These are phyloP conservation scores for Dicyrtoma fusca DNA, from an alignment of 2,888 invertebrate species.

Conservation along the genomic window DNA sequence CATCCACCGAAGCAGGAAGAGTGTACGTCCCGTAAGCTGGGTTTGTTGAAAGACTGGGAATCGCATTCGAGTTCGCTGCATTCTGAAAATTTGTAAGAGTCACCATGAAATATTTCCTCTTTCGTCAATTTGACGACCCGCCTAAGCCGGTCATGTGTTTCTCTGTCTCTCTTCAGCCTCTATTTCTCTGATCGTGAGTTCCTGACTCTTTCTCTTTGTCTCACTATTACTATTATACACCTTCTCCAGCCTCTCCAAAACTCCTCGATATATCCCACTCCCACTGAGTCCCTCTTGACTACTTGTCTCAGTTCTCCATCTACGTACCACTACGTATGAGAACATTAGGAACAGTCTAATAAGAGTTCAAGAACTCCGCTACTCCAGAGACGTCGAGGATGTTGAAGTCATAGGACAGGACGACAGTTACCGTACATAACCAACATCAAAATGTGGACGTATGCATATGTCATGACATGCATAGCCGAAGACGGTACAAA, in stretches of 20 bases:
- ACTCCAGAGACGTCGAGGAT: too few relatives aligned
- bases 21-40: conserved; percentile 55
- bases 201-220: background rate
- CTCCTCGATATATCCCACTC: background rate
- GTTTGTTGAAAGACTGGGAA: conserved; percentile 55
- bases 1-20: conserved; percentile 56
- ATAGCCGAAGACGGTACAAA: background rate
- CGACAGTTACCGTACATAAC: background rate
- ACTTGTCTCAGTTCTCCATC: too few relatives aligned
- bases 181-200: too few relatives aligned
- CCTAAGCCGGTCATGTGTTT: conserved; percentile 27
- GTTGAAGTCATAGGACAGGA: background rate
- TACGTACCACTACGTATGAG: too few relatives aligned
- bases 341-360: too few relatives aligned
- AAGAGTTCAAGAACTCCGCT: too few relatives aligned
- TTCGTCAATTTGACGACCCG: conserved; percentile 25
- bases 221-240: background rate
- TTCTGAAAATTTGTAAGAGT: conserved; percentile 44
- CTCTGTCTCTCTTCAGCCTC: background rate
- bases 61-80: conserved; percentile 53
- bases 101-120: conserved; percentile 32
- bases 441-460: background rate
- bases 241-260: background rate
- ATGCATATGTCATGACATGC: conserved; percentile 1
- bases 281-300: too few relatives aligned